Percentiles rank a stretch among this genome's conserved stretches.
phyloP scores from a whole-genome alignment of 2,888 invertebrate species.

The Morpho achilles region DNA sequence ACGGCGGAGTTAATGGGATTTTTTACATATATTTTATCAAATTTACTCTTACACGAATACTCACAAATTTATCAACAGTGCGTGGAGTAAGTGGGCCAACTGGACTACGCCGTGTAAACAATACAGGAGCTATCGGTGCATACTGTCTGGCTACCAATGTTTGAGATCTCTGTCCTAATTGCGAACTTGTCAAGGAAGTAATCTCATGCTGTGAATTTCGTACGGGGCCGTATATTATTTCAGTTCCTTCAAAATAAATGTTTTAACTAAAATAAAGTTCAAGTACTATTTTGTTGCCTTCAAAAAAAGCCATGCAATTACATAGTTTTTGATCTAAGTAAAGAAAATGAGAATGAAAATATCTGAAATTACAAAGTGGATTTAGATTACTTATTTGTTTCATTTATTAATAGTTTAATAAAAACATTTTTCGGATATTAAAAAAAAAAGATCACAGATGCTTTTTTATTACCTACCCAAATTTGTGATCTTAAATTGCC shows the following conservation, averaged over 20 bases:
- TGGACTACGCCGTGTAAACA: constrained; percentile 44
- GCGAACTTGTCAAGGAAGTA: constrained; percentile 58
- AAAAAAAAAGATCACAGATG: too few relatives aligned
- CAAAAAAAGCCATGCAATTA: too few relatives aligned
- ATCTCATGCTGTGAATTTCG: constrained; percentile 52
- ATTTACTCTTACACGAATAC: constrained; percentile 24
- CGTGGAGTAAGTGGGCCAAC: constrained; percentile 45
- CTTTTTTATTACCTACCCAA: too few relatives aligned
- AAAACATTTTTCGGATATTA: too few relatives aligned
- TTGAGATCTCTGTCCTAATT: constrained; percentile 45
- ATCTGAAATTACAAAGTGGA: too few relatives aligned
- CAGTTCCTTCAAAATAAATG: constrained; percentile 12
- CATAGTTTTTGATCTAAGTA: too few relatives aligned
- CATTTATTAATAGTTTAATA: too few relatives aligned
- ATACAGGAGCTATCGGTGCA: constrained; percentile 59
- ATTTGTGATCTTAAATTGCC: too few relatives aligned
- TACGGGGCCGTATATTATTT: constrained; percentile 21
- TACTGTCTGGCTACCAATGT: constrained; percentile 45
- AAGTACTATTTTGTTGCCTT: too few relatives aligned
- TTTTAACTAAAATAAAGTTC: too few relatives aligned
- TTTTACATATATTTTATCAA: constrained; percentile 18
- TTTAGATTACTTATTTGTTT: too few relatives aligned
- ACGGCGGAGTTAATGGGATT: not conserved
- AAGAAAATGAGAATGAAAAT: too few relatives aligned
- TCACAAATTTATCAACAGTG: constrained; percentile 37